Evolutionary conservation across 2,888 invertebrate species (phyloP).

Genomic region (Apamea anceps): DNA sequence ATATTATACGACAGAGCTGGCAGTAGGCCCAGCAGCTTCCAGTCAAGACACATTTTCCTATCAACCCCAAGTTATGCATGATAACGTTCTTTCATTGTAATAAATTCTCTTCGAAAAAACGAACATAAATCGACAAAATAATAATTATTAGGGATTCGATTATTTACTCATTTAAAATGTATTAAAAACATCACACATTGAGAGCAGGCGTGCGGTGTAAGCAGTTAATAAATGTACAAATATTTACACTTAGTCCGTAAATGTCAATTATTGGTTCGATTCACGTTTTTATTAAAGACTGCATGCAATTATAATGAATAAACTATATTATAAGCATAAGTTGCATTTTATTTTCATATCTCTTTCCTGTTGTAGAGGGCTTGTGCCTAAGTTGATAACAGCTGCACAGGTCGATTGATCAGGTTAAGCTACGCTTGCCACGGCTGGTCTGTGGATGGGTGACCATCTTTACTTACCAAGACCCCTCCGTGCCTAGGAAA

Average conservation of each 20-base stretch:
- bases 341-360: constrained; percentile 31
- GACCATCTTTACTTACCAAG: too few relatives aligned
- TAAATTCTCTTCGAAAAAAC: not conserved
- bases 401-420: too few relatives aligned
- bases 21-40: constrained; percentile 59
- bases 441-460: too few relatives aligned
- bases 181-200: not conserved
- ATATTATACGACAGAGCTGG: constrained; percentile 83
- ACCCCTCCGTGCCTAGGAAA: too few relatives aligned
- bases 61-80: constrained; percentile 61
- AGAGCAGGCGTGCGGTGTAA: not conserved
- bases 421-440: too few relatives aligned
- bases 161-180: constrained; percentile 5
- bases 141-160: constrained; percentile 2
- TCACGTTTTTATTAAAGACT: constrained; percentile 1
- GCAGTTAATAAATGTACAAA: constrained; percentile 2
- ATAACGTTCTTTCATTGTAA: constrained; percentile 62
- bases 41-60: constrained; percentile 65
- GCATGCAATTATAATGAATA: constrained; percentile 31
- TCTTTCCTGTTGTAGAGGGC: not conserved
- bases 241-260: not conserved
- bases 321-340: constrained; percentile 37
- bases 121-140: not conserved
- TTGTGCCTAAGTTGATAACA: too few relatives aligned
- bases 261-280: constrained; percentile 14